These are phyloP conservation scores for Pristiophorus japonicus DNA, from an alignment of 2,113 vertebrate genomes.

Conservation along the genomic window DNA sequence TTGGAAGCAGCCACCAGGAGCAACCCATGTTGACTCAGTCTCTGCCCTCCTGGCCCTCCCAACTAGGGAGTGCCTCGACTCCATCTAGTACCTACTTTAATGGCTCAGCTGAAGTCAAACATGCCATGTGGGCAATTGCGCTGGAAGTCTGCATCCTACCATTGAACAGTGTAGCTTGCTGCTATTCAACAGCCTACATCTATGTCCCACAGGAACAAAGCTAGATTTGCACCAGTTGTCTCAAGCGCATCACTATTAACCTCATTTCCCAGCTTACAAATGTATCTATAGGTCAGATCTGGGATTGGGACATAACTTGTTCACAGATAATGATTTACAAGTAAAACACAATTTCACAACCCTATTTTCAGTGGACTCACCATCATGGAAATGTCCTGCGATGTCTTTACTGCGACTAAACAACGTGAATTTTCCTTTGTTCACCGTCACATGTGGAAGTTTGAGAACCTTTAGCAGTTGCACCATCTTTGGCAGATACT, in stretches of 20 bases:
- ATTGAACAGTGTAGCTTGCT: neutral
- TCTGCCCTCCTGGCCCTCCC: neutral
- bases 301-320: neutral
- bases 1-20: neutral
- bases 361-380: no score
- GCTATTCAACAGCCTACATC: neutral
- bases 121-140: neutral
- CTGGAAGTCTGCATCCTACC: neutral
- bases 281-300: neutral
- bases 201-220: neutral
- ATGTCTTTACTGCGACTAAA: neutral
- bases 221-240: neutral
- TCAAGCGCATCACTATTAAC: neutral
- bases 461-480: neutral
- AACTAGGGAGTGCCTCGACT: neutral
- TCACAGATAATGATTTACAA: no score
- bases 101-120: neutral
- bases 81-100: neutral
- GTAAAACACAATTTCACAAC: no score
- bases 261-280: neutral
- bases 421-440: neutral
- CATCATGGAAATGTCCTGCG: no score
- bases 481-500: no score
- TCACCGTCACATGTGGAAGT: neutral
- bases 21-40: neutral